Evolutionary conservation across 2,888 invertebrate genomes (phyloP), one percentile per base, ranked within the genome.

Genomic region (Perdita meconis): DNA sequence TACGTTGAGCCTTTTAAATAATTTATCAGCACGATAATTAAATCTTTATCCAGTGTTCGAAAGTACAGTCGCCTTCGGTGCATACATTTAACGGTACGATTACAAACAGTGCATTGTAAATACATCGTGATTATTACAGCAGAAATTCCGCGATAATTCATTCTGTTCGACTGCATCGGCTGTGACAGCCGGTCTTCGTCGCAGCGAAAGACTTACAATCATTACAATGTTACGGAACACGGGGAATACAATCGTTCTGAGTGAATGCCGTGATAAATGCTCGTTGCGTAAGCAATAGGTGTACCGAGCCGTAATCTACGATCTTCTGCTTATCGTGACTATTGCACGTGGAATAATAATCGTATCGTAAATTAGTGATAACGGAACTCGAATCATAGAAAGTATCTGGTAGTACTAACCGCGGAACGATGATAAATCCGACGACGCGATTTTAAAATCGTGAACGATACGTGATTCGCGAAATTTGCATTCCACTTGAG

Each of bases 321-420:
- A 80, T 83, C 81, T 83, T 77, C 65, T 51, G 72, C 69, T 75
- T 83, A 78, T 83, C 76, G 47, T 53, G 70, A 42, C 66, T 42
- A 24, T 74, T 70, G 59, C 77, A 67, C 72, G 69, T 65, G 71
- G 60, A 63, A 53, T 70, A 72, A 82, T 68, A 72, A 74, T 56
- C 55, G 44, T 72, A 74, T 75, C 69, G 64, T 83, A 83, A 82
- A 82, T 83, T 75, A 72, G 61, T 64, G 82, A 83, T 83, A 82
- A 83, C 72, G 69, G 69, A 80, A 72, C 56, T 55, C 47, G 59
- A 57, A 61, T 47, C 22, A 50, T 69, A 34, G 66, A 65, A 59
- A 44, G 19, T 50, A 59, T 59, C 26, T 36, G 67, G 22, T 12
- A n/a, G 38, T n/a, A 40, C 4, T 3, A 30, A 50, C 8, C 56